These are phyloP conservation scores for Neosilurus hyrtlii DNA, from an alignment of 2,797 vertebrate genomes.

Conservation along the genomic window DNA sequence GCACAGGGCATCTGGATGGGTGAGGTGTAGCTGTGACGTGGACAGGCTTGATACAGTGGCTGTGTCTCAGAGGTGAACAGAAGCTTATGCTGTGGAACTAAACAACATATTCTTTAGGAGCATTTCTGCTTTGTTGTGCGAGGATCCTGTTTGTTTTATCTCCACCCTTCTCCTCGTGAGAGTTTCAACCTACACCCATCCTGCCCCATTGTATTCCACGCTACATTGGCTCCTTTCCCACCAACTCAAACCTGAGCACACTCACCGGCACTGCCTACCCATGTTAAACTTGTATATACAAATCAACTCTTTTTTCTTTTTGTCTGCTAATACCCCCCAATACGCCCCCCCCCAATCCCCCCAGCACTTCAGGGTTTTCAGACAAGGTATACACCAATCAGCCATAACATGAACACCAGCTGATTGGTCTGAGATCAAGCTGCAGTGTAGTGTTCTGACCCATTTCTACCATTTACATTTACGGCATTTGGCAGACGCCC, in stretches of 20 bases:
- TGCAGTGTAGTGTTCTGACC: no score
- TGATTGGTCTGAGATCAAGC: no score
- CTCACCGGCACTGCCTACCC: neutral
- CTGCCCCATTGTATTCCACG: constrained; percentile 46
- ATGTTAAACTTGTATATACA: constrained; percentile 19
- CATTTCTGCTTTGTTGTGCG: constrained; percentile 15
- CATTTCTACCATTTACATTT: no score
- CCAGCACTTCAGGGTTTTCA: no score
- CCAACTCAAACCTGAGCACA: constrained; percentile 15
- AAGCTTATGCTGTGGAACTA: neutral
- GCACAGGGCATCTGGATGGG: neutral
- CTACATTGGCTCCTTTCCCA: constrained; percentile 38
- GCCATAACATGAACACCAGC: no score
- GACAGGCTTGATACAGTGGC: neutral
- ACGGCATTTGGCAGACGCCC: no score
- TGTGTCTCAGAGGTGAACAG: neutral
- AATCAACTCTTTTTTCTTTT: constrained; percentile 12
- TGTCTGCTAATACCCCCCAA: neutral
- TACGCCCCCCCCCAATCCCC: no score
- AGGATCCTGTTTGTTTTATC: constrained; percentile 51
- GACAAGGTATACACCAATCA: no score
- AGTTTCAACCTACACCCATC: constrained; percentile 48
- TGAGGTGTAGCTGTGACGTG: neutral
- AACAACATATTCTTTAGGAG: constrained; percentile 9
- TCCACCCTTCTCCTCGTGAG: constrained; percentile 32